These are phyloP conservation scores for Serinus canaria DNA, from an alignment of 2,113 vertebrate species.

Conservation along the genomic window DNA sequence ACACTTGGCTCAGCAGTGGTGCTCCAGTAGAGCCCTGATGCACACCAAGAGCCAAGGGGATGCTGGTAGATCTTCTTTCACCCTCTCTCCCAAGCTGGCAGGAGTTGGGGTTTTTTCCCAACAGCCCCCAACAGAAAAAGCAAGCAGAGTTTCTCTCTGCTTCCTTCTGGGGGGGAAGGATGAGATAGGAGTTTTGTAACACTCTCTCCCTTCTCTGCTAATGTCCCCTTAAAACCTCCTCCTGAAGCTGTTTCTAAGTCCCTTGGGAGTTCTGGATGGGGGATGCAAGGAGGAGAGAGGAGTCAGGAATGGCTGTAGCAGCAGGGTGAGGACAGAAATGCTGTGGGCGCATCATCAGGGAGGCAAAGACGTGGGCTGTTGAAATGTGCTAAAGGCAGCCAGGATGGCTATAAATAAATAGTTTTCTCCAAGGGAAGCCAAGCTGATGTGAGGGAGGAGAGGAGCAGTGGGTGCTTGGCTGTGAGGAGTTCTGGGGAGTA, in stretches of 20 bases:
- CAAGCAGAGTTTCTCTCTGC: not conserved
- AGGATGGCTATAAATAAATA: constrained; percentile 50
- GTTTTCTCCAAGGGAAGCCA: not conserved
- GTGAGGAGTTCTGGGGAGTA: not conserved
- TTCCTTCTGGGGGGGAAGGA: not conserved
- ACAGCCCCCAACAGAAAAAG: not conserved
- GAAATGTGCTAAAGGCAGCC: constrained; percentile 49
- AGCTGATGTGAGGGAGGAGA: not conserved
- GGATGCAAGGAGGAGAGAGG: not conserved
- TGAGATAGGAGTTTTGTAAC: not conserved
- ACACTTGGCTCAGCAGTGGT: not conserved
- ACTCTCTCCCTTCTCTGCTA: not conserved
- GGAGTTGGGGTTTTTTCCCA: not conserved
- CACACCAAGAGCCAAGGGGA: rapidly evolving
- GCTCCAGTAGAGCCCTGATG: not conserved
- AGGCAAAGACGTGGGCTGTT: constrained; percentile 48
- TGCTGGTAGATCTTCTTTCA: not conserved
- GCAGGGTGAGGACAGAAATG: constrained; percentile 12
- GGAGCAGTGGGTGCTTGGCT: not conserved
- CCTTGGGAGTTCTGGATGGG: not conserved
- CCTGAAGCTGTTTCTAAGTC: not conserved
- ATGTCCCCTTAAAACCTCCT: not conserved
- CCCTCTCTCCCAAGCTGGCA: not conserved
- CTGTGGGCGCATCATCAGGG: not conserved
- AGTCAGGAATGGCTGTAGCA: not conserved